Evolutionary conservation across 2,113 vertebrate genomes (phyloP).

Genomic region (Bambusicola thoracicus): DNA sequence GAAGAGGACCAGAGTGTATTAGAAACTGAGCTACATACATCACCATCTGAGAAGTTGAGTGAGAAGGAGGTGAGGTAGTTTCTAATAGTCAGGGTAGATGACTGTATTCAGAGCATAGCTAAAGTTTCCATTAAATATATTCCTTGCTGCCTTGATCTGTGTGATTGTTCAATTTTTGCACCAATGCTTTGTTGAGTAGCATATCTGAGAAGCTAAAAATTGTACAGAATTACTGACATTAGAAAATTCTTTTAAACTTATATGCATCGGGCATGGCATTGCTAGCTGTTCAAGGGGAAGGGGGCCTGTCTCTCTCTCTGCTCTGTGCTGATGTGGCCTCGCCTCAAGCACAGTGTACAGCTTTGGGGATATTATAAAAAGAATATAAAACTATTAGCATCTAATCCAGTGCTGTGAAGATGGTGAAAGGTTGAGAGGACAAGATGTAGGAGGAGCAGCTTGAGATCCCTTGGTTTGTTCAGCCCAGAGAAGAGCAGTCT

Average conservation of each 20-base stretch:
- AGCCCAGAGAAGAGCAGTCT: background rate
- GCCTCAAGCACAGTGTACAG: background rate
- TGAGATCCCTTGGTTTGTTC: background rate
- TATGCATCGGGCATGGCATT: background rate
- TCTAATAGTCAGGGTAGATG: background rate
- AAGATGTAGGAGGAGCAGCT: background rate
- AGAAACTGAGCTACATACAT: background rate
- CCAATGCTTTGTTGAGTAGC: background rate
- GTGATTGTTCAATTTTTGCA: background rate
- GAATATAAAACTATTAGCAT: background rate
- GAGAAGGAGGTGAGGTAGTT: conserved; percentile 65
- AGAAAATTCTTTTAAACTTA: background rate
- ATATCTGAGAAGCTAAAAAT: background rate
- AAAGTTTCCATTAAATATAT: background rate
- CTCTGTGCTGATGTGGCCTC: background rate
- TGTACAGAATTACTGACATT: background rate
- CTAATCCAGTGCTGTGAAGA: background rate
- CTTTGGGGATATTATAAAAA: background rate
- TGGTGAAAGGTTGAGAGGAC: background rate
- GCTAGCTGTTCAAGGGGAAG: background rate
- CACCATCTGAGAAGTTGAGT: conserved; percentile 57
- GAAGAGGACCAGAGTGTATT: background rate
- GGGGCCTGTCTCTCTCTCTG: background rate
- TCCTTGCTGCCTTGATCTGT: background rate
- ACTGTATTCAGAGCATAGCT: background rate